These are phyloP conservation scores for Hydropotes inermis DNA, from an alignment of 2,113 vertebrate genomes.

Conservation along the genomic window DNA sequence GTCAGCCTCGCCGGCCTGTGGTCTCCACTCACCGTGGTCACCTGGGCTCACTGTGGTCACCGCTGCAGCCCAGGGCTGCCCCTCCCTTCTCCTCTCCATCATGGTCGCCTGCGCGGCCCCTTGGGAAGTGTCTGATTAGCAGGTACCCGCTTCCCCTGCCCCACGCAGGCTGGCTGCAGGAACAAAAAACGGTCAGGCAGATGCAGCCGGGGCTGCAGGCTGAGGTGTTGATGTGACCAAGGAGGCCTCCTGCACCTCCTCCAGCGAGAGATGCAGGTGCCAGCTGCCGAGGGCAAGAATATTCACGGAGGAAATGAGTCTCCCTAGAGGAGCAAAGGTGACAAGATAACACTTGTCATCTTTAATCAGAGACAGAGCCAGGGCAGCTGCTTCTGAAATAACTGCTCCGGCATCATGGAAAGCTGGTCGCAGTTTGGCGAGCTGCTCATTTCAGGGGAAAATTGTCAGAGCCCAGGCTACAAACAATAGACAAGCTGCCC, in stretches of 20 bases:
- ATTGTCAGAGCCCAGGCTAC: not conserved
- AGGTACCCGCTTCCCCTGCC: not conserved
- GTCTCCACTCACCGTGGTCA: not conserved
- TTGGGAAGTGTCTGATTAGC: not conserved
- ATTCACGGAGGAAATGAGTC: not conserved
- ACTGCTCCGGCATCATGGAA: rapidly evolving
- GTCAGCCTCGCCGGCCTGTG: rapidly evolving
- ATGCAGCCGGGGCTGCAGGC: rapidly evolving
- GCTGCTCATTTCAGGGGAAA: not conserved
- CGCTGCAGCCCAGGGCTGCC: not conserved
- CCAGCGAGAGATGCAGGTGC: not conserved
- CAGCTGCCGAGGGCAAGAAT: not conserved
- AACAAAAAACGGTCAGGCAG: not conserved
- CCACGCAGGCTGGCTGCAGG: not conserved
- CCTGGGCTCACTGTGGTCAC: not conserved
- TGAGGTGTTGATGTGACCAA: not conserved
- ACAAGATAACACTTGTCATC: not conserved
- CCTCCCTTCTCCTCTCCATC: rapidly evolving
- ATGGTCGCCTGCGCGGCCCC: rapidly evolving
- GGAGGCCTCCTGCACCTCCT: not conserved
- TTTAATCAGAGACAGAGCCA: not conserved
- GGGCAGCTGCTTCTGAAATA: not conserved
- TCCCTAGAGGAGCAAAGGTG: not conserved
- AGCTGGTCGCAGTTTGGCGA: rapidly evolving
- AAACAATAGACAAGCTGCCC: not conserved